Percentiles rank a stretch among this genome's conserved stretches.
phyloP scores from a whole-genome alignment of 2,888 invertebrate genomes.

The Caenorhabditis panamensis region DNA sequence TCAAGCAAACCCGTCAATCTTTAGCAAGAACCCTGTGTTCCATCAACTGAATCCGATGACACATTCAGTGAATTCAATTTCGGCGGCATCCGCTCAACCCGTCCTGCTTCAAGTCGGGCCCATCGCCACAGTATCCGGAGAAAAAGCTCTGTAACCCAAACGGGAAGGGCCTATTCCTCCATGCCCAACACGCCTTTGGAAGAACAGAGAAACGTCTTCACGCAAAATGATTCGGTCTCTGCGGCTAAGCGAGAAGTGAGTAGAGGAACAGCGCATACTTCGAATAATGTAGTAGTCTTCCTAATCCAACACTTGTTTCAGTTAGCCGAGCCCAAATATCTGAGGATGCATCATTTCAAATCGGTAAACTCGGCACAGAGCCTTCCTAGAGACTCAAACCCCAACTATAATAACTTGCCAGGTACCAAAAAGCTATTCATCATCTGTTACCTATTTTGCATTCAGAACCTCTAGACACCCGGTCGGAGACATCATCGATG shows the following conservation, averaged over 20 bases:
- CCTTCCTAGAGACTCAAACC: slow-evolving; percentile 16
- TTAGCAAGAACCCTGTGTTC: slow-evolving; percentile 12
- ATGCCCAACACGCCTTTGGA: slow-evolving; percentile 33
- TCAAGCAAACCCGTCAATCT: not conserved
- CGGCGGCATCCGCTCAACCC: slow-evolving; percentile 6
- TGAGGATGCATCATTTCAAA: slow-evolving; percentile 34
- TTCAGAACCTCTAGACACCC: slow-evolving; percentile 27
- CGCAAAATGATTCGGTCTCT: slow-evolving; percentile 6
- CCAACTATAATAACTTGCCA: slow-evolving; percentile 37
- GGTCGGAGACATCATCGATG: slow-evolving; percentile 56
- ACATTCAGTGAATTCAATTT: slow-evolving; percentile 37
- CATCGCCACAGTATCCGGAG: slow-evolving; percentile 12
- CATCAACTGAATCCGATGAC: slow-evolving; percentile 13
- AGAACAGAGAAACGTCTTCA: slow-evolving; percentile 8
- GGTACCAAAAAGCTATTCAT: slow-evolving; percentile 5
- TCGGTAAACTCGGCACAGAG: slow-evolving; percentile 26
- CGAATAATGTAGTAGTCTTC: not conserved
- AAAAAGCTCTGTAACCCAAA: not conserved
- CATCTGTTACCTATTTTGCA: no score
- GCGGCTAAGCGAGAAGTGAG: not conserved
- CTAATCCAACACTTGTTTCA: not conserved
- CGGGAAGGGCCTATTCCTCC: slow-evolving; percentile 17
- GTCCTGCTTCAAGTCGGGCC: not conserved
- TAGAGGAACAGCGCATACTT: not conserved
- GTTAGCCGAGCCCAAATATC: slow-evolving; percentile 16